Evolutionary conservation across 2,113 vertebrate genomes (phyloP), one percentile per base, ranked within the genome.

Genomic region (Uria aalge): DNA sequence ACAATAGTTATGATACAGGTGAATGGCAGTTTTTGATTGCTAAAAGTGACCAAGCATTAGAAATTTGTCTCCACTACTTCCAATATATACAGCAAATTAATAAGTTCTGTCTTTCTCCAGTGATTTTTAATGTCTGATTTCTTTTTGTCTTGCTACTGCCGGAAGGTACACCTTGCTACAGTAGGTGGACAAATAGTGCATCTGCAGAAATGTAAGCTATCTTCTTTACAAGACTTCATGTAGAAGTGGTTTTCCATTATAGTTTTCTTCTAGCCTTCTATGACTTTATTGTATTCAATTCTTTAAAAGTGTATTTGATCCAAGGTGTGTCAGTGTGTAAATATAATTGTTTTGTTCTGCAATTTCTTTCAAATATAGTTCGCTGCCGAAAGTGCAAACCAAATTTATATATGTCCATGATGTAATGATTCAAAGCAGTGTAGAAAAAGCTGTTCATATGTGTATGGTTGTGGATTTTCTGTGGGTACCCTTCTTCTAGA

Each of bases 131-230:
- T 81, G 13, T 74, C 47, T 93, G 53, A 36, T 91, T 95, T 90
- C 73, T 95, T 93, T 96, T 84, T 93, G 40, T 55, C 64, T 84
- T 94, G 85, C 82, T 94, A 43, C 94, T 95, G 17, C 64, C 1
- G 8, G 76, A 94, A 95, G 88, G 80, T 92, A 60, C 87, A 3
- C 7, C 77, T 96, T 94, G 60, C 85, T 96, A 84, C 88, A 96
- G 41, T 59, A 94, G 88, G 88, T 94, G 95, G 85, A 91, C 83
- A 97, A 92, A 68, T 86, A 94, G 47, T 67, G 17, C 88, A 64
- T 52, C 79, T 85, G 34, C 40, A 4, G 83, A 94, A 95, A 88
- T 81, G 94, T 95, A 95, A 97, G 89, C 75, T 94, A 84, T 80
- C 43, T 62, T 83, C 47, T 43, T 91, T 77, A 59, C 21, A 66